Conservation (phyloP, 2,113 vertebrate genomes). For the Sialia sialis region DNA sequence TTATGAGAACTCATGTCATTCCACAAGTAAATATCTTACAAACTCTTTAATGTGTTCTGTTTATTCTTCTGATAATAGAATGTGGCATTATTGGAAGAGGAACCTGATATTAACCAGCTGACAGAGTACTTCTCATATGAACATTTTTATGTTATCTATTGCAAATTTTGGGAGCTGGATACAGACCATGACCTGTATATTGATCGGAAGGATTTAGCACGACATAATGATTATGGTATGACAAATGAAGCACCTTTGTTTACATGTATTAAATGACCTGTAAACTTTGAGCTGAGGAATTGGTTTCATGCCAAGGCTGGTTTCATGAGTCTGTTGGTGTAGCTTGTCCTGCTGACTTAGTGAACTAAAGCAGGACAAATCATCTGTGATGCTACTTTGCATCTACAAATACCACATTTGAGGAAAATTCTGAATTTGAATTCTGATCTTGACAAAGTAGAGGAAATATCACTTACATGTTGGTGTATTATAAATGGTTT, state of each 20-base stretch:
- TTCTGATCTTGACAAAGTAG: neutral
- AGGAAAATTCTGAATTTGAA: neutral
- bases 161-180: conserved; percentile 98
- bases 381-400: neutral
- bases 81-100: conserved; percentile 87
- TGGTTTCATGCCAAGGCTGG: neutral
- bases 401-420: neutral
- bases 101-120: conserved; percentile 92
- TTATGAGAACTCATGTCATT: neutral
- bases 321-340: neutral
- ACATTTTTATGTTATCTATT: conserved; percentile 98
- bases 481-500: neutral
- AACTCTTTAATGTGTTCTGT: neutral
- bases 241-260: neutral
- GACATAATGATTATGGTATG: conserved; percentile 90
- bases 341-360: neutral
- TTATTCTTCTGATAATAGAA: conserved; percentile 74
- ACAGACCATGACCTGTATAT: conserved; percentile 94
- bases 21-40: neutral
- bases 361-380: neutral
- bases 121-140: conserved; percentile 96
- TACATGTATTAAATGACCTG: neutral
- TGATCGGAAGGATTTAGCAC: conserved; percentile 85
- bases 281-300: neutral
- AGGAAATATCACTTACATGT: neutral